These are phyloP conservation scores for Butorides virescens DNA, from an alignment of 2,113 vertebrate genomes.

Conservation along the genomic window DNA sequence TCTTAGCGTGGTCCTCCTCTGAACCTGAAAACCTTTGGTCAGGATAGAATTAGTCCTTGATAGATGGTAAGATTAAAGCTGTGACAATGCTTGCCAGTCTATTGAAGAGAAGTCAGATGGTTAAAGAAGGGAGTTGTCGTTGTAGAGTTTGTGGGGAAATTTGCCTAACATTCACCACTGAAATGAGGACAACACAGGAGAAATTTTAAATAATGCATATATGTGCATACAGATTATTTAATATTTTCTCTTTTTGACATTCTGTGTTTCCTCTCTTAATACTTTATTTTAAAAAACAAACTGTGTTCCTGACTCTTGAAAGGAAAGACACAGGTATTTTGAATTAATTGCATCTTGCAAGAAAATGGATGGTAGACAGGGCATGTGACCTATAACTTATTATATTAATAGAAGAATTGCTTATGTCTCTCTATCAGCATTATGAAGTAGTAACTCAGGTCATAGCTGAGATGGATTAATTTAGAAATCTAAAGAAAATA, in stretches of 20 bases:
- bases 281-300: background rate
- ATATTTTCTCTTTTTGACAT: background rate
- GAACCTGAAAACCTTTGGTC: background rate
- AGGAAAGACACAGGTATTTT: background rate
- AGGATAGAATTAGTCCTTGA: background rate
- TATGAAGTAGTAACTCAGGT: background rate
- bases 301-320: background rate
- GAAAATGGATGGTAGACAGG: background rate
- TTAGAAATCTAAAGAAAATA: background rate
- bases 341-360: background rate
- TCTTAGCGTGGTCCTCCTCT: background rate
- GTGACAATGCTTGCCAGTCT: background rate
- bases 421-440: background rate
- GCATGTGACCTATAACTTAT: background rate
- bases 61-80: background rate
- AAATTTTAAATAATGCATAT: background rate
- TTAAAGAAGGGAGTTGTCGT: background rate
- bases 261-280: background rate
- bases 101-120: background rate
- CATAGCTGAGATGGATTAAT: background rate
- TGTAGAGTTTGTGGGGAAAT: background rate
- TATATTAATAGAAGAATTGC: background rate
- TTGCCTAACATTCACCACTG: background rate
- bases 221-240: rapidly evolving
- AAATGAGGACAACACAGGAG: background rate